Evolutionary conservation across 2,113 vertebrate species (phyloP).

Genomic region (Erpornis zantholeuca): DNA sequence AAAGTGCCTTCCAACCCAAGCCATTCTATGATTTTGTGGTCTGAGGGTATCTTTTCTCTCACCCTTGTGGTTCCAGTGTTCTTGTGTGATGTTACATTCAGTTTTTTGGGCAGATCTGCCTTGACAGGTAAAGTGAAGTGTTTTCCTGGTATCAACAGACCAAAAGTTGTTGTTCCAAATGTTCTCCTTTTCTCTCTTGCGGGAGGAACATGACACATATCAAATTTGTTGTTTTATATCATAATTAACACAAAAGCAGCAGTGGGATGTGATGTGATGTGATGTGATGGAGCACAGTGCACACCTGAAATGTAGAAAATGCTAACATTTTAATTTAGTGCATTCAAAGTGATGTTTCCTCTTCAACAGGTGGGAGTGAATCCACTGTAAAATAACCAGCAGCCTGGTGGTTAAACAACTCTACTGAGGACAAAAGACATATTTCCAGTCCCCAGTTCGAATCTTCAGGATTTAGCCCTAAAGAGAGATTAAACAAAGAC

Average conservation of each 20-base stretch:
- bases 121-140: rapidly evolving
- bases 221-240: neutral
- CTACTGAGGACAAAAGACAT: neutral
- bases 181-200: neutral
- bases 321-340: neutral
- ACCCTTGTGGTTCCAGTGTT: neutral
- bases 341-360: neutral
- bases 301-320: neutral
- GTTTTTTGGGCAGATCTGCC: neutral
- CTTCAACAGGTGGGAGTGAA: neutral
- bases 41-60: neutral
- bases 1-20: neutral
- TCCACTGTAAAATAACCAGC: neutral
- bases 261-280: neutral
- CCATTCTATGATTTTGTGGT: neutral
- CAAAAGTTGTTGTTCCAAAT: neutral
- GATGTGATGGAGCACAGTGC: neutral
- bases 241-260: neutral
- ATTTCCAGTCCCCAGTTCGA: neutral
- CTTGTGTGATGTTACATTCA: rapidly evolving
- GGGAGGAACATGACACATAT: neutral
- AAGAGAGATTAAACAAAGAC: neutral
- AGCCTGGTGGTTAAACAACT: neutral
- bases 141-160: neutral
- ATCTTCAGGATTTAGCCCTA: neutral